Evolutionary conservation across 2,797 vertebrate species (phyloP), one percentile per base, ranked within the genome.

Genomic region (Hydrolagus colliei): DNA sequence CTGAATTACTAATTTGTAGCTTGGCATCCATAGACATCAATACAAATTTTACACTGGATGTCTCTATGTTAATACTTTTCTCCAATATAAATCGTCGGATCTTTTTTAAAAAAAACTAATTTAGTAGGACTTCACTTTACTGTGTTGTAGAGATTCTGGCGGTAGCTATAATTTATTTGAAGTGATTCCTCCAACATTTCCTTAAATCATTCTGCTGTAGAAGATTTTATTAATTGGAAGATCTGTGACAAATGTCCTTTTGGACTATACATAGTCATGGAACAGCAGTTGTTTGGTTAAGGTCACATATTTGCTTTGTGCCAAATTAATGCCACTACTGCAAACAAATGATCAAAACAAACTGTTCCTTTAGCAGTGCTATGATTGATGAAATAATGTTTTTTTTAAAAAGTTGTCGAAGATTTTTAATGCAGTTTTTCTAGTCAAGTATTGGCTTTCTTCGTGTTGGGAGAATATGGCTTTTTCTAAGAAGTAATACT

Each of bases 261-360:
- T n/a, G 32, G 79, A 63, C 41, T 84, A 20, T 61, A 68, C 20
- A 67, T 68, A 84, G 62, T 84, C 9, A 5, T 35, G 32, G 41
- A 52, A 52, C 41, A 52, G 27, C 68, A 65, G 14, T 41, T 84
- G 65, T 84, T 84, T 68, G 65, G 65, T 84, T 84, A 52, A 41
- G 65, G 79, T 84, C 79, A 71, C 65, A 82, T 82, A 67, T 62
- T 82, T 82, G 52, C 18, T 77, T 65, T 16, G 12, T 84, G 79
- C 65, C 32, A 84, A 18, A 71, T 84, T 84, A 84, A 84, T 71
- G 32, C 65, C 27, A 71, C 27, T 84, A 4, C 65, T 9, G 79
- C 63, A 71, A 71, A 71, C 16, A 67, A 32, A 84, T 84, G 79
- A n/a, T 52, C 16, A 84, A 52, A 84, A 84, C 65, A 84, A 80